These are phyloP conservation scores for Tragopan temminckii DNA, from an alignment of 2,797 vertebrate genomes.

Conservation along the genomic window DNA sequence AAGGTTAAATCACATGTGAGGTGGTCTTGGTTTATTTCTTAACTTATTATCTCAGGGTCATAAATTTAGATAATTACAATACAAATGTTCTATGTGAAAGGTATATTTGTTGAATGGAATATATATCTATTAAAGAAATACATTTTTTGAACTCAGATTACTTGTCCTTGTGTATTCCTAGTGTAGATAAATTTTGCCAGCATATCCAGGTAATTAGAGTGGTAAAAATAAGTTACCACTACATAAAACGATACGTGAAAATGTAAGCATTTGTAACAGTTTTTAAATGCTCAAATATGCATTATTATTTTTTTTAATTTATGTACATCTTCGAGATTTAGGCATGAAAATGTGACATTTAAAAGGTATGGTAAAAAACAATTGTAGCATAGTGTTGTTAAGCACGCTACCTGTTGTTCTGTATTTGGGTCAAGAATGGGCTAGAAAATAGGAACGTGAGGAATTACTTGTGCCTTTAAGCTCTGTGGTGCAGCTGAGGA, in stretches of 20 bases:
- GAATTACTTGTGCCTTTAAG: rapidly evolving
- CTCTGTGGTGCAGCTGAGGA: background rate
- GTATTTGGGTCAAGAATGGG: background rate
- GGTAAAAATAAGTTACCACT: background rate
- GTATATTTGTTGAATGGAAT: background rate
- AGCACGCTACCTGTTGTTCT: rapidly evolving
- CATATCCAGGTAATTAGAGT: background rate
- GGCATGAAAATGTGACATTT: background rate
- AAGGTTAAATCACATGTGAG: background rate
- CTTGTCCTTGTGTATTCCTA: background rate
- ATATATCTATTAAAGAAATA: background rate
- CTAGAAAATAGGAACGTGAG: background rate
- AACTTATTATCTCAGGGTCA: background rate
- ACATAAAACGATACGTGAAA: background rate
- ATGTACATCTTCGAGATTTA: background rate
- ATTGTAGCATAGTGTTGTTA: background rate
- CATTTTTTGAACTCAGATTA: background rate
- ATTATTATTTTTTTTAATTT: background rate
- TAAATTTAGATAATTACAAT: background rate
- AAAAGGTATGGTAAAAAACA: background rate
- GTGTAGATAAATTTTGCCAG: background rate
- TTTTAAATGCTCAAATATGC: background rate
- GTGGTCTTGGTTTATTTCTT: background rate
- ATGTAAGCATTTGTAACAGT: background rate
- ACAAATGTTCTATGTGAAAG: background rate